These are phyloP conservation scores for Aproaerema taeniolella DNA, from an alignment of 2,888 invertebrate genomes.

Conservation along the genomic window DNA sequence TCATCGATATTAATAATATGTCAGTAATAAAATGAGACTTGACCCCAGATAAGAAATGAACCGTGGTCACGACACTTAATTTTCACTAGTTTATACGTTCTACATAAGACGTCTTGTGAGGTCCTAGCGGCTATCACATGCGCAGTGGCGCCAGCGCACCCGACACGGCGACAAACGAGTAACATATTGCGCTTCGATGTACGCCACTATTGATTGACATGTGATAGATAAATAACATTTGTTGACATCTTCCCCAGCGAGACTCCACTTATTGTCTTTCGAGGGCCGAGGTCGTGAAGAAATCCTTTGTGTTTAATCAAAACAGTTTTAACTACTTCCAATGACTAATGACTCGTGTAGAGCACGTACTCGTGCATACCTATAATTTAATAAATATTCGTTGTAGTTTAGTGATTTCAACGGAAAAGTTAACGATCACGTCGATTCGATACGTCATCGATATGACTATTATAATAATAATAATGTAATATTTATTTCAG, in stretches of 20 bases:
- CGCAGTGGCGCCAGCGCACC: slow-evolving; percentile 47
- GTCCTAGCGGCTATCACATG: slow-evolving; percentile 43
- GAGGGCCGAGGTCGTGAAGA: slow-evolving; percentile 46
- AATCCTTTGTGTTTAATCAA: slow-evolving; percentile 17
- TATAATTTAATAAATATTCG: too few species aligned
- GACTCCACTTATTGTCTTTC: slow-evolving; percentile 47
- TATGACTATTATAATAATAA: too few species aligned
- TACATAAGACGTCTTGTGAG: slow-evolving; percentile 65
- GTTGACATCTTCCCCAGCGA: slow-evolving; percentile 51
- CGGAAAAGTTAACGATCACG: too few species aligned
- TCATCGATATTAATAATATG: slow-evolving; percentile 66
- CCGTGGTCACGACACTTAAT: slow-evolving; percentile 65
- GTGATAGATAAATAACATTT: slow-evolving; percentile 56
- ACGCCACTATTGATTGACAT: slow-evolving; percentile 44
- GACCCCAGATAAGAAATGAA: slow-evolving; percentile 64
- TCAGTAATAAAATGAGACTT: slow-evolving; percentile 68
- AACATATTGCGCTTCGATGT: slow-evolving; percentile 32
- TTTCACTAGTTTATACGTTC: slow-evolving; percentile 70
- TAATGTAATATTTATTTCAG: too few species aligned
- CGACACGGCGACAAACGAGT: slow-evolving; percentile 33
- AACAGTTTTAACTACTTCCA: too few species aligned
- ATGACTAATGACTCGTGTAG: too few species aligned
- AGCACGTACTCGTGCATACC: too few species aligned
- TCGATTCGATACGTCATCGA: too few species aligned
- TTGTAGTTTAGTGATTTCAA: too few species aligned